Evolutionary conservation across 2,888 invertebrate genomes (phyloP).

Genomic region (Hirtodrosophila cameraria): DNA sequence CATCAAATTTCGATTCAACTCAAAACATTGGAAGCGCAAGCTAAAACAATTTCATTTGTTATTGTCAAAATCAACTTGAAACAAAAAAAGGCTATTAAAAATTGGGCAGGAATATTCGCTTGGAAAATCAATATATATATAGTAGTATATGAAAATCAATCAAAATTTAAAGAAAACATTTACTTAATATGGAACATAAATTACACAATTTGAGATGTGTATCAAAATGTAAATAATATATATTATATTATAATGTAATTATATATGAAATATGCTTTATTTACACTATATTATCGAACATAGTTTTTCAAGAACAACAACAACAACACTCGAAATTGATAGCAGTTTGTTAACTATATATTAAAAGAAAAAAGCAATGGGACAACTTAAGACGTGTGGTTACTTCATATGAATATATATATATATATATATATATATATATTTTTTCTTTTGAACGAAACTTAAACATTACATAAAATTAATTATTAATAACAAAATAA

Average conservation of each 20-base stretch:
- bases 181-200: slow-evolving; percentile 30
- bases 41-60: slow-evolving; percentile 66
- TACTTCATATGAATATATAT: slow-evolving; percentile 6
- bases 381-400: slow-evolving; percentile 20
- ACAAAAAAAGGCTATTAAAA: slow-evolving; percentile 11
- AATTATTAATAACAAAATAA: slow-evolving; percentile 16
- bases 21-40: slow-evolving; percentile 71
- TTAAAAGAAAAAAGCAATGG: too few relatives aligned
- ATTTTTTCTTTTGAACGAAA: slow-evolving; percentile 18
- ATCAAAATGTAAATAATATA: slow-evolving; percentile 54
- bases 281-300: slow-evolving; percentile 10
- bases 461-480: slow-evolving; percentile 33
- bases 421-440: slow-evolving; percentile 2
- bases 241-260: slow-evolving; percentile 35
- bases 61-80: slow-evolving; percentile 50
- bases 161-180: slow-evolving; percentile 36
- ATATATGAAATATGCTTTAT: slow-evolving; percentile 61
- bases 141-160: slow-evolving; percentile 22
- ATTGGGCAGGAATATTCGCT: too few relatives aligned
- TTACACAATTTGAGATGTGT: slow-evolving; percentile 55
- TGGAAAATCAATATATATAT: background rate
- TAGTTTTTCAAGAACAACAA: slow-evolving; percentile 22
- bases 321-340: slow-evolving; percentile 24
- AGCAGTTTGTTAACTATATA: slow-evolving; percentile 23
- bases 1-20: slow-evolving; percentile 72